Evolutionary conservation across 2,797 vertebrate species (phyloP).

Genomic region (Triplophysa yarkandensis): DNA sequence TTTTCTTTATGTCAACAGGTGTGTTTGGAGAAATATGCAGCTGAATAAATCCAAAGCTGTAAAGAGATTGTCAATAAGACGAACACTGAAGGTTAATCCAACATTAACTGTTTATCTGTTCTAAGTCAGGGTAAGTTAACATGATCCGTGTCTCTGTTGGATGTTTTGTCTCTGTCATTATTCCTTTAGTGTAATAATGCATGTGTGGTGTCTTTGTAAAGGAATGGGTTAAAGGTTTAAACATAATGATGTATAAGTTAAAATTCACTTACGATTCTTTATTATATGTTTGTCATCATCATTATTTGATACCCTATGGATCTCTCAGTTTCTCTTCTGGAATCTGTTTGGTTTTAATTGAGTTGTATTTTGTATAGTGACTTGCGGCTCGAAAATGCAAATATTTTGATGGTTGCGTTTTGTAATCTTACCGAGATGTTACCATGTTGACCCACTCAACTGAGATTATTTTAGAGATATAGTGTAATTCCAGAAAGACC

Average conservation of each 20-base stretch:
- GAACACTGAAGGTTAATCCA: not conserved
- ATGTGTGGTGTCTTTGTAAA: not conserved
- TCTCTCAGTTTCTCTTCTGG: not conserved
- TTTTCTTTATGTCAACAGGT: slow-evolving; percentile 1
- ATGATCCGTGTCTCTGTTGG: not conserved
- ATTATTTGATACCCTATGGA: not conserved
- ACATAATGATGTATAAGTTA: not conserved
- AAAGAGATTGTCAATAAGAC: not conserved
- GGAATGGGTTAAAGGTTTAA: not conserved
- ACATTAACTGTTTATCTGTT: not conserved
- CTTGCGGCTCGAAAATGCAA: not conserved
- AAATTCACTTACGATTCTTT: not conserved
- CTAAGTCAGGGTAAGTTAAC: slow-evolving; percentile 15
- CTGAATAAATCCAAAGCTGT: not conserved
- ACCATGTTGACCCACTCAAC: not conserved
- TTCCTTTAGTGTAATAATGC: not conserved
- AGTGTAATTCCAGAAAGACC: not conserved
- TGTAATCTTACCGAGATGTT: not conserved
- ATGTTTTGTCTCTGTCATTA: not conserved
- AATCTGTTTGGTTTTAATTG: not conserved
- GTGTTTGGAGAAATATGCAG: slow-evolving; percentile 20
- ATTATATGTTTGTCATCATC: too few species aligned
- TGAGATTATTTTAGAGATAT: not conserved
- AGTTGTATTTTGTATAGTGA: slow-evolving; percentile 31
- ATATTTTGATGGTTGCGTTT: not conserved